phyloP scores from a whole-genome alignment of 2,113 vertebrate genomes.

The Pteronura brasiliensis region DNA sequence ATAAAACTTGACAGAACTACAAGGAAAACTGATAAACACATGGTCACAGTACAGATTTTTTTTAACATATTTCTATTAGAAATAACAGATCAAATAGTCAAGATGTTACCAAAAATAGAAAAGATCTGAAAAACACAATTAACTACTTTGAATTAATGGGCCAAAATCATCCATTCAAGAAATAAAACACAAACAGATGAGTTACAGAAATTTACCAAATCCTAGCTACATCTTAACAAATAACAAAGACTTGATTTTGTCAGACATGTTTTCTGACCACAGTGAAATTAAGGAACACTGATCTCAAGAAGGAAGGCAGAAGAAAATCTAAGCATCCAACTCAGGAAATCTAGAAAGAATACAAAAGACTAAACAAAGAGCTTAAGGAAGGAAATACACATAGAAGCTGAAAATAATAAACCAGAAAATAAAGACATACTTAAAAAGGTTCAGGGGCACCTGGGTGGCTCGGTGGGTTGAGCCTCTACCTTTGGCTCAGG shows the following conservation, averaged over 20 bases:
- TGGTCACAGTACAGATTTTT: background rate
- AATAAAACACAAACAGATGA: background rate
- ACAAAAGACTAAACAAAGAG: slow-evolving; percentile 13
- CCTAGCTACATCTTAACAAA: background rate
- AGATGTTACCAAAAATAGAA: background rate
- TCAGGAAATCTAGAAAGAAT: slow-evolving; percentile 12
- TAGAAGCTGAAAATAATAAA: background rate
- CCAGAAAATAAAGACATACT: background rate
- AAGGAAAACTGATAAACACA: background rate
- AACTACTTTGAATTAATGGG: background rate
- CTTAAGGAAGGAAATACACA: background rate
- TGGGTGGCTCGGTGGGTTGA: no score
- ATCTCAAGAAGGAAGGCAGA: slow-evolving; percentile 6
- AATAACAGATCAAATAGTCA: background rate
- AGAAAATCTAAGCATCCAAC: background rate
- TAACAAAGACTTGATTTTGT: slow-evolving; percentile 22
- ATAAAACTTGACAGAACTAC: background rate
- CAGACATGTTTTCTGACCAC: background rate
- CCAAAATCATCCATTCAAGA: background rate
- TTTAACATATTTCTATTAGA: background rate
- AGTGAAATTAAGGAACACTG: slow-evolving; percentile 6
- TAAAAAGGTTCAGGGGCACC: background rate
- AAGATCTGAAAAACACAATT: background rate
- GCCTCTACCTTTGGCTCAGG: no score
- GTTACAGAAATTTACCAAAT: background rate